A percentile compares a stretch with the other conserved stretches of the same genome.
Conservation (phyloP, 2,797 vertebrate species). For the Threskiornis aethiopicus region DNA sequence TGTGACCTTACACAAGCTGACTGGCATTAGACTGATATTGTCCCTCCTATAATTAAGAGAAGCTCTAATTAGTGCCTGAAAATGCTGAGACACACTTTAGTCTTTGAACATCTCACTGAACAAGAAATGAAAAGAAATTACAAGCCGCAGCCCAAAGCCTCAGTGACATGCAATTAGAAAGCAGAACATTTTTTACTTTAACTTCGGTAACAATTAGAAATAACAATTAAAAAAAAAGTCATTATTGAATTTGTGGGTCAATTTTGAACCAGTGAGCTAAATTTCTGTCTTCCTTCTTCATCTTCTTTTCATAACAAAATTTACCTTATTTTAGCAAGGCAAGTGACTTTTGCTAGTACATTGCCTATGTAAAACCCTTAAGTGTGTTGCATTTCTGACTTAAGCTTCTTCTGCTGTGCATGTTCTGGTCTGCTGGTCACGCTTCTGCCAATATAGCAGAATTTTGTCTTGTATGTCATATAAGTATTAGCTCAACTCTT, state of each 20-base stretch:
- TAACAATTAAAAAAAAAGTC: neutral
- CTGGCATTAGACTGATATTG: constrained; percentile 27
- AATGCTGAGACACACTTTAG: constrained; percentile 10
- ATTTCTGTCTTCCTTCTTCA: neutral
- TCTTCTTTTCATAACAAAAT: neutral
- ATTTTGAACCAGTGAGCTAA: neutral
- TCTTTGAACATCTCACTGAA: constrained; percentile 16
- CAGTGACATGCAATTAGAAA: neutral
- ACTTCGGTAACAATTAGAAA: neutral
- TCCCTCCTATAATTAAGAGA: constrained; percentile 36
- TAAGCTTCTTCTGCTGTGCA: neutral
- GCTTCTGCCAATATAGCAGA: neutral
- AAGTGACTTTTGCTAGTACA: neutral
- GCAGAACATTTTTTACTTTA: neutral
- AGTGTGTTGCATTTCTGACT: neutral
- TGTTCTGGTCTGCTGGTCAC: neutral
- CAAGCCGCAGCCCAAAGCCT: neutral
- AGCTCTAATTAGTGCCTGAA: constrained; percentile 44
- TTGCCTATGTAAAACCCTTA: neutral
- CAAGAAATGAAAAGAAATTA: neutral
- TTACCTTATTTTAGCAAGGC: neutral
- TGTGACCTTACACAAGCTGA: constrained; percentile 32
- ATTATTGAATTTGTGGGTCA: neutral
- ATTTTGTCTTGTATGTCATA: neutral
- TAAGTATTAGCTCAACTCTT: neutral